Percentiles rank a stretch among this genome's conserved stretches.
phyloP scores from a whole-genome alignment of 2,888 invertebrate species.

The Mylabris sibirica region DNA sequence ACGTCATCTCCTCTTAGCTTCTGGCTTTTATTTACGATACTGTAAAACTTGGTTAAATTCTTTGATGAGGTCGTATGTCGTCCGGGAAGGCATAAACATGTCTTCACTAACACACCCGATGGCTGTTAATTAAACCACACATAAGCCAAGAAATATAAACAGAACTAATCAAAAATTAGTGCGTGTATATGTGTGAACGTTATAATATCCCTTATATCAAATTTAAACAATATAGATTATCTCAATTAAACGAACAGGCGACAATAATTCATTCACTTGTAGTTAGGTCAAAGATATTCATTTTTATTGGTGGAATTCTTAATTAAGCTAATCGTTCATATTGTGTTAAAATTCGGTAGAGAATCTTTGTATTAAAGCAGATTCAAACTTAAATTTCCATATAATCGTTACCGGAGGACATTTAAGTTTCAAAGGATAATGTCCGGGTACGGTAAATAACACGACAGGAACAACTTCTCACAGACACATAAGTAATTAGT shows the following conservation, averaged over 20 bases:
- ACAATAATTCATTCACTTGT: not conserved
- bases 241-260: not conserved
- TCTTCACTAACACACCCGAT: not conserved
- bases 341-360: not conserved
- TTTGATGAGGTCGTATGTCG: not conserved
- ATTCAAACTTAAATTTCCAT: not conserved
- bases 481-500: conserved; percentile 3
- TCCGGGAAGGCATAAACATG: conserved; percentile 5
- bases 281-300: not conserved
- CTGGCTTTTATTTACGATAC: conserved; percentile 4
- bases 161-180: not conserved
- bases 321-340: not conserved
- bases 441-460: conserved; percentile 6
- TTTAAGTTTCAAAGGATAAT: conserved; percentile 7
- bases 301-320: not conserved
- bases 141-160: not conserved
- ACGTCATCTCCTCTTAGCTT: not conserved
- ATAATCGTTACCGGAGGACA: not conserved
- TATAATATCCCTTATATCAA: not conserved
- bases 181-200: not conserved
- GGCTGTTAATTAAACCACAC: not conserved
- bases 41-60: not conserved
- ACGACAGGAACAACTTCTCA: not conserved
- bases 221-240: not conserved
- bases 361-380: too few relatives aligned